Evolutionary conservation across 2,797 vertebrate genomes (phyloP), one percentile per base, ranked within the genome.

Genomic region (Malurus splendens): DNA sequence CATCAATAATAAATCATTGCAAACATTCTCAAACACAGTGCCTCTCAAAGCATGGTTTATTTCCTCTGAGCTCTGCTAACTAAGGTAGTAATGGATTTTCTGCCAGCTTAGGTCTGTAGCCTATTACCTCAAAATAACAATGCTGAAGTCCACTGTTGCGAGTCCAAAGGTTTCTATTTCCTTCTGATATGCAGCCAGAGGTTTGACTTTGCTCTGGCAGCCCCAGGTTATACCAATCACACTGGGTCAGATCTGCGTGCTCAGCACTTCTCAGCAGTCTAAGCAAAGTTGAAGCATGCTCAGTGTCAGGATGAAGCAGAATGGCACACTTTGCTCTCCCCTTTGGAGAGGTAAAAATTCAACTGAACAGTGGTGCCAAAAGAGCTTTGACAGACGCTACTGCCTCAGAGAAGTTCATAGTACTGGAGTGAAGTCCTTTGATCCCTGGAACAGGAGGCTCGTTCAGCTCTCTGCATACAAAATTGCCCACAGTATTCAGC

Each of bases 151-250:
- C 57, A 48, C n/a, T 22, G 8, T 36, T 56, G 6, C 44, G 80
- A 82, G 78, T 71, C 60, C 61, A 86, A 47, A 8, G 10, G 39
- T 72, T 82, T 83, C 51, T 85, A 28, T 65, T 87, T 47, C 55
- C 36, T 80, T 59, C 55, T 65, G 47, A 68, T 0, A 0, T 12
- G 14, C 0, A 77, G 38, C 22, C 45, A 77, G 62, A 67, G 55
- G 23, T 65, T 41, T 71, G 65, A 77, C 78, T 91, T 90, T 82
- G 74, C 77, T 60, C 91, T 24, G 14, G 36, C 54, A 55, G 32
- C 36, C 71, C 25, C 0, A 36, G 36, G 0, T 12, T 71, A 44
- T 22, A 41, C 25, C 30, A n/a, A 5, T 64, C 0, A 0, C 32
- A 28, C 6, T 1, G 2, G 11, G 13, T 4, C 2, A 0, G 23